Evolutionary conservation across 2,113 vertebrate species (phyloP).

Genomic region (Cisticola juncidis): DNA sequence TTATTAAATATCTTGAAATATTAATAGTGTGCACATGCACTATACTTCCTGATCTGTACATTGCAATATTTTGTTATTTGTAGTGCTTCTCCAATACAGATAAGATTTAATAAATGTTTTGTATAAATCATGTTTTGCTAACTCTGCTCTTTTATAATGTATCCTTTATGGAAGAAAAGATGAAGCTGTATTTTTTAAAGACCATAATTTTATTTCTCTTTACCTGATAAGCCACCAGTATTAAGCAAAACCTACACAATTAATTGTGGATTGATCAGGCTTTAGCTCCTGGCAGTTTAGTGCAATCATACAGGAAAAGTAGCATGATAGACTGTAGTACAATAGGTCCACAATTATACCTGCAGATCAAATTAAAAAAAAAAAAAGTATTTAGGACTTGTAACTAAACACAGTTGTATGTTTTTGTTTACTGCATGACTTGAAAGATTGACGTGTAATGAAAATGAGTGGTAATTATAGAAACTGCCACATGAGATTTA

Average conservation of each 20-base stretch:
- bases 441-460: not conserved
- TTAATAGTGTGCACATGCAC: not conserved
- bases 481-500: constrained; percentile 53
- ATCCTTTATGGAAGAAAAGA: not conserved
- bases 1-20: not conserved
- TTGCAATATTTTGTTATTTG: not conserved
- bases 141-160: not conserved
- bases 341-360: not conserved
- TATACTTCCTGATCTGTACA: not conserved
- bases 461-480: constrained; percentile 54
- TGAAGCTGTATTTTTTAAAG: not conserved
- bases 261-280: not conserved
- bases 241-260: not conserved
- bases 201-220: not conserved
- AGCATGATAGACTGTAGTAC: not conserved
- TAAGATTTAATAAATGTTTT: not conserved
- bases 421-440: constrained; percentile 7
- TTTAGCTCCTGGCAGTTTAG: not conserved
- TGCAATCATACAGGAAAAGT: not conserved
- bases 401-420: not conserved
- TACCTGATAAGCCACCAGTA: not conserved
- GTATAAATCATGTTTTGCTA: not conserved
- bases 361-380: not conserved
- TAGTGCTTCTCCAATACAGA: not conserved
- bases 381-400: not conserved